Evolutionary conservation across 2,797 vertebrate species (phyloP), one percentile per base, ranked within the genome.

Genomic region (Sebastes itinus): DNA sequence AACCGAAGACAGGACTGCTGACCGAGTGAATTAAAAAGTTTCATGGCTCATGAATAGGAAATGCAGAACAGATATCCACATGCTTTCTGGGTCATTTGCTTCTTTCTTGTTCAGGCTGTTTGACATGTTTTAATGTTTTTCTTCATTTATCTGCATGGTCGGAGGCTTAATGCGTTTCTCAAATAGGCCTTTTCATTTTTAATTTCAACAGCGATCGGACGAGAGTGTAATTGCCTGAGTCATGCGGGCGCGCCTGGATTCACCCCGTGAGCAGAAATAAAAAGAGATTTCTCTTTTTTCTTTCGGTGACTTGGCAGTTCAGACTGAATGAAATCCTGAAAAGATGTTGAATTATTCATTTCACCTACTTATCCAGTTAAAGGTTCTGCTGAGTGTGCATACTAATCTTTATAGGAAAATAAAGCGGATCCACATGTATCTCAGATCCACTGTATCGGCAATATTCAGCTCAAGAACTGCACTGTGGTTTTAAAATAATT

Each of bases 261-360:
- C 54, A 11, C 4, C 7, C 20, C 14, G 55, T 4, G 30, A 60
- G 1, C 49, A 28, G 30, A 2, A 38, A 38, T 13, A 5, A 52
- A 28, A 49, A 28, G 75, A 10, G 12, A 16, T n/a, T 14, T 71
- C 3, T 32, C 49, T 23, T 23, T 27, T 55, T 38, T 38, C 35
- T 42, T 42, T 42, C 42, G 32, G 1, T 13, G 46, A 62, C 35
- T 72, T 38, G 28, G 61, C 67, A n/a, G 12, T 16, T 23, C 10
- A 25, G 16, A 20, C 13, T 27, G 28, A 71, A 66, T n/a, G 6
- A 22, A 35, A 55, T 22, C 6, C 20, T 20, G 10, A 61, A 20
- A 20, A 78, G 67, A 42, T 20, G 23, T 2, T 72, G 72, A 82
- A 86, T 76, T 64, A 66, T 80, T 80, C 63, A 77, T 73, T 58